A percentile compares a stretch with the other conserved stretches of the same genome.
Evolutionary conservation across 2,113 vertebrate genomes (phyloP).

Genomic region (Oplegnathus fasciatus): DNA sequence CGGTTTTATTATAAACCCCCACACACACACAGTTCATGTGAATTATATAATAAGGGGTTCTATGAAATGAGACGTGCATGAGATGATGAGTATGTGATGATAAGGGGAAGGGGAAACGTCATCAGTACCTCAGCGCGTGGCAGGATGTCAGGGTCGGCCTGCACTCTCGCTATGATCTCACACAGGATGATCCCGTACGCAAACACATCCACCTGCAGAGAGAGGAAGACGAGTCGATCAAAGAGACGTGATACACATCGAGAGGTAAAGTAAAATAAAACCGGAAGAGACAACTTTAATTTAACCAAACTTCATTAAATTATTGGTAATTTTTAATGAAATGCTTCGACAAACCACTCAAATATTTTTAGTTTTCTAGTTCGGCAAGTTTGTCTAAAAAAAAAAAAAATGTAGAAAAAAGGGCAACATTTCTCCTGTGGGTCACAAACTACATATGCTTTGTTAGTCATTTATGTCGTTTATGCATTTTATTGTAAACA

Average conservation of each 20-base stretch:
- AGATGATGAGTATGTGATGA: slow-evolving; percentile 19
- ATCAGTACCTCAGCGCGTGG: slow-evolving; percentile 91
- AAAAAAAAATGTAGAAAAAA: not conserved
- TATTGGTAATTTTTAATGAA: not conserved
- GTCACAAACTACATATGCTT: not conserved
- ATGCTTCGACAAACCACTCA: not conserved
- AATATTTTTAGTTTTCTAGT: not conserved
- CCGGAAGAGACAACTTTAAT: not conserved
- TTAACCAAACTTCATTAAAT: not conserved
- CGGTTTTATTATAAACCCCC: no score
- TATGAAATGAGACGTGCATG: not conserved
- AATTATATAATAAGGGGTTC: not conserved
- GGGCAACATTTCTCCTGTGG: not conserved
- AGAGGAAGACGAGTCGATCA: not conserved
- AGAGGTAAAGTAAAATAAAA: not conserved
- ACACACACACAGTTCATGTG: no score
- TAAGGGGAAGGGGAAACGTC: not conserved
- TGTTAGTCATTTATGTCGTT: not conserved
- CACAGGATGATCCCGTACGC: slow-evolving; percentile 96
- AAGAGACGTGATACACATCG: not conserved
- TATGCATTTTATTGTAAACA: not conserved
- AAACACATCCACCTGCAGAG: slow-evolving; percentile 88
- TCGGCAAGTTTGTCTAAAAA: not conserved
- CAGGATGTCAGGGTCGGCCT: slow-evolving; percentile 95
- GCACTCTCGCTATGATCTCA: slow-evolving; percentile 93